phyloP scores from a whole-genome alignment of 2,888 invertebrate genomes.

The Sylvicola fuscatus region DNA sequence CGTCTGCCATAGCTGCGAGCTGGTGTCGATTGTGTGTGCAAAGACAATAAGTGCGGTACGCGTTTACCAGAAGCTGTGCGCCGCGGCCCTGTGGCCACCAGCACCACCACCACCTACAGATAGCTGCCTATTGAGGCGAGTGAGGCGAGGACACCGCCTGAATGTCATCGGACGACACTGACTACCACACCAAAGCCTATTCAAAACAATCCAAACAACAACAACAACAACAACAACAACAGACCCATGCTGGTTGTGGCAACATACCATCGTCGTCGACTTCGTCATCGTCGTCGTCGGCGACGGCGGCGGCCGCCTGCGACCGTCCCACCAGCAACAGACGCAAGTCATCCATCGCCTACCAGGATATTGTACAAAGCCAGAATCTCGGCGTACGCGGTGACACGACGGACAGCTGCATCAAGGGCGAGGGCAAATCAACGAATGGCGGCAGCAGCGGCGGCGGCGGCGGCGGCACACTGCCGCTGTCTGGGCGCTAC shows the following conservation, averaged over 20 bases:
- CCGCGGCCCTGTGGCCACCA: too few species aligned
- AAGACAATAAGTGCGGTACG: too few species aligned
- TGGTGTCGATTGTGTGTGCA: too few species aligned
- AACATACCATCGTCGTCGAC: slow-evolving; percentile 12
- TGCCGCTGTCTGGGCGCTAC: slow-evolving; percentile 5
- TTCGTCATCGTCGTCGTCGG: slow-evolving; percentile 16
- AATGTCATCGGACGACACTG: slow-evolving; percentile 11
- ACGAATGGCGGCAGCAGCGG: background rate
- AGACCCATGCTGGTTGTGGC: slow-evolving; percentile 1
- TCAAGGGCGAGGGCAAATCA: background rate
- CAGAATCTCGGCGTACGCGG: background rate
- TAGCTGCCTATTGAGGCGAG: too few species aligned
- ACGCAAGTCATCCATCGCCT: slow-evolving; percentile 15
- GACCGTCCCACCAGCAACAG: slow-evolving; percentile 7
- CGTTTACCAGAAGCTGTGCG: too few species aligned
- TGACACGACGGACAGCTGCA: background rate
- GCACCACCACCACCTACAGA: too few species aligned
- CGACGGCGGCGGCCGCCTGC: slow-evolving; percentile 7
- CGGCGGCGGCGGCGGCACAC: background rate
- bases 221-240: slow-evolving; percentile 8
- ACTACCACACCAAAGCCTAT: too few species aligned
- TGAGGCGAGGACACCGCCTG: slow-evolving; percentile 3
- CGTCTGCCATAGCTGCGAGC: too few species aligned
- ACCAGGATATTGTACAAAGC: slow-evolving; percentile 11
- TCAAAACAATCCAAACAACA: slow-evolving; percentile 6